Percentiles rank a stretch among this genome's conserved stretches.
phyloP scores from a whole-genome alignment of 2,113 vertebrate genomes.

The Suncus etruscus region DNA sequence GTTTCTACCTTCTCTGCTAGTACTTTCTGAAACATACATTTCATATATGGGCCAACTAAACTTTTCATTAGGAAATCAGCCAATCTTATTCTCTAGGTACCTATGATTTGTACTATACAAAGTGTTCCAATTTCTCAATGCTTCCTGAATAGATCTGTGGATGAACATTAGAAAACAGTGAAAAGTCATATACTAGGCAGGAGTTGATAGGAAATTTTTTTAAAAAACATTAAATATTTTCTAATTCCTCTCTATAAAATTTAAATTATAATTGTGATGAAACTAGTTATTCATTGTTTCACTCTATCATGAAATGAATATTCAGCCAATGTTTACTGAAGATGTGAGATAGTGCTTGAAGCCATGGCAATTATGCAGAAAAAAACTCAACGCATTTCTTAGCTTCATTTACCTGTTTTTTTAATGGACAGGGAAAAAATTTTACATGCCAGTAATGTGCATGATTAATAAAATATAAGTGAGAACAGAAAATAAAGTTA shows the following conservation, averaged over 20 bases:
- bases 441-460: background rate
- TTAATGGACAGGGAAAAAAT: too few species aligned
- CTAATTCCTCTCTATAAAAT: conserved; percentile 14
- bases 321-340: background rate
- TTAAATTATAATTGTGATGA: background rate
- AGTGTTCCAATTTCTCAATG: background rate
- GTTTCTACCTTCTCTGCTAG: background rate
- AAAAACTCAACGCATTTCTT: too few species aligned
- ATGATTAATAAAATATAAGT: conserved; percentile 40
- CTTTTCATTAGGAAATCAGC: background rate
- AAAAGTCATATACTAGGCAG: background rate
- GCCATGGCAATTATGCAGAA: too few species aligned
- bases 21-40: background rate
- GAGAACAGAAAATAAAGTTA: background rate
- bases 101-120: background rate
- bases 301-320: background rate
- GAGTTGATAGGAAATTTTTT: background rate
- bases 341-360: background rate
- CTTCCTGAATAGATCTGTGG: background rate
- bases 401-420: too few species aligned
- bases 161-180: background rate
- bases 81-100: background rate
- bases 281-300: background rate
- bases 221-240: background rate
- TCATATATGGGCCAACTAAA: background rate